Conservation (phyloP, 2,888 invertebrate species). For the Malthinus seriepunctatus region DNA sequence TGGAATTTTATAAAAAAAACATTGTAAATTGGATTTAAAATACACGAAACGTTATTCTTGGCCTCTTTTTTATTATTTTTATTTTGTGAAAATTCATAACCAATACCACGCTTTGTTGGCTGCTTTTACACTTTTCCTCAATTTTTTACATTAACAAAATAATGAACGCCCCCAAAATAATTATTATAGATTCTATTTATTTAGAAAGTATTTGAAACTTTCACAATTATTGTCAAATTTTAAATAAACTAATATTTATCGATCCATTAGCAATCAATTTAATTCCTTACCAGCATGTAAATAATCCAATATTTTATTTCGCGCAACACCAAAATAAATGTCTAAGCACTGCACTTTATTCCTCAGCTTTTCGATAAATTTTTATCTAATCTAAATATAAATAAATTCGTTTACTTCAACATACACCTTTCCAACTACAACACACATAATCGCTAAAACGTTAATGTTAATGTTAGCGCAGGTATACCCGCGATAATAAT, state of each 20-base stretch:
- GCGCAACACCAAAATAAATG: neutral
- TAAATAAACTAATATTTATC: conserved; percentile 2
- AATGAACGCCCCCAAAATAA: neutral
- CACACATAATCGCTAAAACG: too few species aligned
- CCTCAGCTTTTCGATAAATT: neutral
- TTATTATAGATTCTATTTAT: conserved; percentile 20
- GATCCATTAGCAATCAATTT: neutral
- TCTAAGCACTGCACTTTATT: conserved; percentile 5
- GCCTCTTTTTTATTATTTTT: too few species aligned
- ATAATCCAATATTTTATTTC: neutral
- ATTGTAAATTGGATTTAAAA: too few species aligned
- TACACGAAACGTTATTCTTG: too few species aligned
- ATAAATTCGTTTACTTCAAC: neutral
- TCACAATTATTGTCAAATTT: conserved; percentile 17
- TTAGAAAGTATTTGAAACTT: conserved; percentile 26
- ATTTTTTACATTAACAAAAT: neutral
- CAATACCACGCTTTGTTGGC: too few species aligned
- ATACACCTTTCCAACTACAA: neutral
- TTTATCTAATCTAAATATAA: too few species aligned
- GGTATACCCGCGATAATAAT: neutral
- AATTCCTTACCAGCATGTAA: neutral
- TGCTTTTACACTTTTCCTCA: neutral
- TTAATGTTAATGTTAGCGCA: neutral
- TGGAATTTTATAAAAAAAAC: too few species aligned
- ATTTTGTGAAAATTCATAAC: too few species aligned